Percentiles rank a stretch among this genome's conserved stretches.
Evolutionary conservation across 2,888 invertebrate species (phyloP).

Genomic region (Bugula neritina): DNA sequence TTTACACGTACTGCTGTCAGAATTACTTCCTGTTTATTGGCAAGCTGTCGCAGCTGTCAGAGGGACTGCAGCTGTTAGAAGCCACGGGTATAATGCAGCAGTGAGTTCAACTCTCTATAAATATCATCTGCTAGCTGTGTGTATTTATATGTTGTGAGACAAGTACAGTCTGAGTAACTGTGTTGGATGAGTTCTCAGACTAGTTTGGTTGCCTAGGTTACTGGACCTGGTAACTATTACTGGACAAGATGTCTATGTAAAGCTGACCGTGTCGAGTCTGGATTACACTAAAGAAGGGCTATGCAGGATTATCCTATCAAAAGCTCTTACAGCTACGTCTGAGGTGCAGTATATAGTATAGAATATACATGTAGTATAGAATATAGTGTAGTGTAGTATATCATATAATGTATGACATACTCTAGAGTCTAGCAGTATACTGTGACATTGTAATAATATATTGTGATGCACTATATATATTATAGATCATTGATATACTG

Average conservation of each 20-base stretch:
- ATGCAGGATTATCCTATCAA: slow-evolving; percentile 57
- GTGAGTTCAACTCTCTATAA: slow-evolving; percentile 56
- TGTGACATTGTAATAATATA: no score
- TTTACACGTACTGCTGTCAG: slow-evolving; percentile 60
- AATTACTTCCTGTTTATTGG: slow-evolving; percentile 91
- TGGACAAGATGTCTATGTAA: slow-evolving; percentile 85
- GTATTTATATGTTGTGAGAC: no score
- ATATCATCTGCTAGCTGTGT: no score
- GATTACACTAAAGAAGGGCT: slow-evolving; percentile 74
- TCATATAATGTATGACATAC: no score
- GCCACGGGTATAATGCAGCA: slow-evolving; percentile 69
- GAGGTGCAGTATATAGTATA: no score
- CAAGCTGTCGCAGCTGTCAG: slow-evolving; percentile 59
- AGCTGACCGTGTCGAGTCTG: slow-evolving; percentile 82
- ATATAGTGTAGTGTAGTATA: no score
- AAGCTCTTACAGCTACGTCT: slow-evolving; percentile 56
- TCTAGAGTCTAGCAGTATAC: no score
- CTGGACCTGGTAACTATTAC: slow-evolving; percentile 70
- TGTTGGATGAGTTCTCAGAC: no score
- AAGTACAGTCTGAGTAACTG: no score
- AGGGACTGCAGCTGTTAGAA: slow-evolving; percentile 62
- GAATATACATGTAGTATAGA: no score
- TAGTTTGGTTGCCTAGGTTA: slow-evolving; percentile 62
- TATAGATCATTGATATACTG: no score
- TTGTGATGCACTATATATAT: no score